Evolutionary conservation across 2,888 invertebrate genomes (phyloP).

Genomic region (Gortyna flavago): DNA sequence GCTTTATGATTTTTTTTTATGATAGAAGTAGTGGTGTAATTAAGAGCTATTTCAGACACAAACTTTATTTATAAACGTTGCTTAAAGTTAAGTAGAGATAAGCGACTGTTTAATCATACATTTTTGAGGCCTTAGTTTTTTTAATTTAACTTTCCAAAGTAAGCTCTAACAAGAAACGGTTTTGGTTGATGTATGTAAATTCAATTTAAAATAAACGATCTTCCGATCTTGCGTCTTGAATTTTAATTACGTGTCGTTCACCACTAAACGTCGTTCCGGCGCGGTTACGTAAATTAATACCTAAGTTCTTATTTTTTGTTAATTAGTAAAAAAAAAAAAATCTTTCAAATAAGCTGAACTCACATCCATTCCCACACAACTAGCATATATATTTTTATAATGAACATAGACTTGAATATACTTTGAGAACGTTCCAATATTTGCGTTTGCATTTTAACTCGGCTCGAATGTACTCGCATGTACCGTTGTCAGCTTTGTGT

Average conservation of each 20-base stretch:
- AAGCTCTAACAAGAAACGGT: not conserved
- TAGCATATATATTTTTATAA: not conserved
- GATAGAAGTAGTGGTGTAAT: not conserved
- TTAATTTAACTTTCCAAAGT: not conserved
- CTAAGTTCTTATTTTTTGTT: not conserved
- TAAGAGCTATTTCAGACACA: not conserved
- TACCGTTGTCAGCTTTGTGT: constrained; percentile 63
- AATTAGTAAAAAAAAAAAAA: not conserved
- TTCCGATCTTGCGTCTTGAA: not conserved
- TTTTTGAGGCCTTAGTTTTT: not conserved
- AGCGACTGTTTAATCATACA: not conserved
- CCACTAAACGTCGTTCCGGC: not conserved
- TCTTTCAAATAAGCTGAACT: not conserved
- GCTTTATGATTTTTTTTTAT: not conserved
- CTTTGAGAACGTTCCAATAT: constrained; percentile 9
- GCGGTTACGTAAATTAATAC: not conserved
- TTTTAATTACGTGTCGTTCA: not conserved
- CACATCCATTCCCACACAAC: not conserved
- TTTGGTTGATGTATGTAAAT: constrained; percentile 14
- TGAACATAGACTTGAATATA: not conserved
- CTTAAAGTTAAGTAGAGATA: not conserved
- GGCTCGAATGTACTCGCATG: constrained; percentile 39
- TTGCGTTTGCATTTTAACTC: constrained; percentile 20
- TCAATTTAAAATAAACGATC: not conserved
- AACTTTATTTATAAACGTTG: not conserved